Percentiles rank a stretch among this genome's conserved stretches.
Conservation (phyloP, 2,888 invertebrate species). For the Dicyrtomina minuta region DNA sequence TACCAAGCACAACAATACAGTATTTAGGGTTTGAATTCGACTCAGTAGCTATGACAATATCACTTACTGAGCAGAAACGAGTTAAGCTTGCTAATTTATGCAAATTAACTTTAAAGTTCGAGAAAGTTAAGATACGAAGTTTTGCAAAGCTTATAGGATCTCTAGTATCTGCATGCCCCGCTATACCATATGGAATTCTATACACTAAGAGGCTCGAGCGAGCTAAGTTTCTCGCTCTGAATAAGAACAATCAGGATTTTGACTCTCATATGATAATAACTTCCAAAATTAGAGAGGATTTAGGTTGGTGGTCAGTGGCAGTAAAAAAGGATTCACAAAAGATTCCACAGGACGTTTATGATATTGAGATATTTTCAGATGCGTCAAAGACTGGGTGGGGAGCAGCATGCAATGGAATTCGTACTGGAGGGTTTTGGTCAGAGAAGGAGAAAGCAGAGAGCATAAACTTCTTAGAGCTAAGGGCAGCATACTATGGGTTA, state of each 20-base stretch:
- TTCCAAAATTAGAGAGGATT: background rate
- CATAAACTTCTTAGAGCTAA: constrained; percentile 36
- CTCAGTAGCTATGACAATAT: background rate
- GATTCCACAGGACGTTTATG: constrained; percentile 29
- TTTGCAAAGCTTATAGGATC: constrained; percentile 10
- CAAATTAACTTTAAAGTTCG: background rate
- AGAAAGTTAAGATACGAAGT: background rate
- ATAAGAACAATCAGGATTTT: background rate
- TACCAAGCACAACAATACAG: background rate
- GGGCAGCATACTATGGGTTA: constrained; percentile 26
- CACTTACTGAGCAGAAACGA: constrained; percentile 6
- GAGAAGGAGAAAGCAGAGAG: background rate
- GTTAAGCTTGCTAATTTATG: background rate
- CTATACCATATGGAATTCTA: constrained; percentile 24
- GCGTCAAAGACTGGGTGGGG: constrained; percentile 36
- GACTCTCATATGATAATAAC: background rate
- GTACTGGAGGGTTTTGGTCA: constrained; percentile 30
- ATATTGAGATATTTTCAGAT: constrained; percentile 26
- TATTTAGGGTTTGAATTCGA: constrained; percentile 21
- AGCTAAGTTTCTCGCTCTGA: constrained; percentile 16
- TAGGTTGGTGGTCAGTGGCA: constrained; percentile 26
- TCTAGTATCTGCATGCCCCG: constrained; percentile 32
- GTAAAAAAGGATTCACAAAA: background rate
- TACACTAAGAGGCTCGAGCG: constrained; percentile 30
- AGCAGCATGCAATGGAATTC: background rate